phyloP scores from a whole-genome alignment of 2,888 invertebrate genomes.

The Eustalomyia histrio region DNA sequence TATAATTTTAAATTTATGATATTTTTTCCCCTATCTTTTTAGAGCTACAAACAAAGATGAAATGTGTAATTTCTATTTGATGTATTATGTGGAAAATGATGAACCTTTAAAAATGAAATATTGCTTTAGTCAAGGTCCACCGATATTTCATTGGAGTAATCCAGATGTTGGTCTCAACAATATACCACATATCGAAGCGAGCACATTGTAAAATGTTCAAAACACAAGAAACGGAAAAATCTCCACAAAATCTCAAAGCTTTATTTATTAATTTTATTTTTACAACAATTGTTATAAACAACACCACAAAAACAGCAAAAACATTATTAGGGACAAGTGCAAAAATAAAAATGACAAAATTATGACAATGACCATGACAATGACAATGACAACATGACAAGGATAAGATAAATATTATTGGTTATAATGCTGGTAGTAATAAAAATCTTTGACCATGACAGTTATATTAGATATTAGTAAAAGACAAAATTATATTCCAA shows the following conservation, averaged over 20 bases:
- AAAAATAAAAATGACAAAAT: conserved; percentile 56
- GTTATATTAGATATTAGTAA: conserved; percentile 17
- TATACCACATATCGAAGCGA: conserved; percentile 88
- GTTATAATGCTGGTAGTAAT: not conserved
- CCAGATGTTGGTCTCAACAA: conserved; percentile 84
- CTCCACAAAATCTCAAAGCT: conserved; percentile 49
- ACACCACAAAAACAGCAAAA: conserved; percentile 18
- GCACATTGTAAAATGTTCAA: conserved; percentile 75
- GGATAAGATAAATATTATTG: not conserved
- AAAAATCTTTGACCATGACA: conserved; percentile 31
- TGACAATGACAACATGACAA: not conserved
- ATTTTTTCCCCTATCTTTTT: not conserved
- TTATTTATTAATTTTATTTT: conserved; percentile 62
- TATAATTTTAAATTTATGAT: no score
- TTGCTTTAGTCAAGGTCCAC: conserved; percentile 92
- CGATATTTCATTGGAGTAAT: conserved; percentile 89
- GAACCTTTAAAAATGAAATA: conserved; percentile 88
- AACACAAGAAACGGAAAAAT: not conserved
- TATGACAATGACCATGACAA: not conserved
- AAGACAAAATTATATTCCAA: conserved; percentile 18
- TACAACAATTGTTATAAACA: conserved; percentile 65
- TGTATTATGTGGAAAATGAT: conserved; percentile 92
- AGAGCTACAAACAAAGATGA: conserved; percentile 92
- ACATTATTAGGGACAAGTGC: conserved; percentile 65
- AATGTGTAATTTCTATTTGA: conserved; percentile 97